Conservation (phyloP, 2,797 vertebrate species). For the Heliangelus exortis region DNA sequence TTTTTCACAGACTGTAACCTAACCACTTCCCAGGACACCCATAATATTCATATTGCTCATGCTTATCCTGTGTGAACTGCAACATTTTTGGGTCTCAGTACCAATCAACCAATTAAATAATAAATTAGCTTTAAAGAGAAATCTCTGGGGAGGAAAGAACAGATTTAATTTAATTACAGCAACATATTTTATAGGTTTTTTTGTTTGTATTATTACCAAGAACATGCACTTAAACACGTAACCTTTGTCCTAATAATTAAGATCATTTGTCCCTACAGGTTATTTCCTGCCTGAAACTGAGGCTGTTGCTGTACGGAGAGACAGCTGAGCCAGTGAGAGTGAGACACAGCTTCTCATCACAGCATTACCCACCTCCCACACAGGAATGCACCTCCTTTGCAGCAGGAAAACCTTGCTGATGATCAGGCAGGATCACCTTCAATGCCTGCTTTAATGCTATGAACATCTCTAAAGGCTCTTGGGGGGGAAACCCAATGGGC, state of each 20-base stretch:
- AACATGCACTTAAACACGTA: not conserved
- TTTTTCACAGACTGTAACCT: not conserved
- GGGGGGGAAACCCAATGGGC: not conserved
- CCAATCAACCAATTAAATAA: not conserved
- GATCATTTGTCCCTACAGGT: slow-evolving; percentile 10
- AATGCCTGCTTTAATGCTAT: not conserved
- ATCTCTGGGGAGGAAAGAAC: not conserved
- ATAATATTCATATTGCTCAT: not conserved
- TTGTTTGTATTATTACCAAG: not conserved
- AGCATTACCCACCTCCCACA: not conserved
- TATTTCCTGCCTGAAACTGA: slow-evolving; percentile 13
- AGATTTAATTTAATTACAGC: slow-evolving; percentile 22
- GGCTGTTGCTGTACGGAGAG: not conserved
- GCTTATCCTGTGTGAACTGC: not conserved
- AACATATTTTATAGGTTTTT: slow-evolving; percentile 11
- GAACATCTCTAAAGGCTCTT: not conserved
- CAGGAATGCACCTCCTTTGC: not conserved
- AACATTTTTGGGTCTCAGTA: not conserved
- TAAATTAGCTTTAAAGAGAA: slow-evolving; percentile 32
- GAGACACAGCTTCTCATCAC: not conserved
- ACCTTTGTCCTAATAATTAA: slow-evolving; percentile 42
- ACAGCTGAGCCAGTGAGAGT: not conserved
- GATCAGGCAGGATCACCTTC: not conserved
- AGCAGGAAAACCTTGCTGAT: not conserved
- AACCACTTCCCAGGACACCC: not conserved